These are phyloP conservation scores for Polydrusus tereticollis DNA, from an alignment of 2,888 invertebrate species.

Conservation along the genomic window DNA sequence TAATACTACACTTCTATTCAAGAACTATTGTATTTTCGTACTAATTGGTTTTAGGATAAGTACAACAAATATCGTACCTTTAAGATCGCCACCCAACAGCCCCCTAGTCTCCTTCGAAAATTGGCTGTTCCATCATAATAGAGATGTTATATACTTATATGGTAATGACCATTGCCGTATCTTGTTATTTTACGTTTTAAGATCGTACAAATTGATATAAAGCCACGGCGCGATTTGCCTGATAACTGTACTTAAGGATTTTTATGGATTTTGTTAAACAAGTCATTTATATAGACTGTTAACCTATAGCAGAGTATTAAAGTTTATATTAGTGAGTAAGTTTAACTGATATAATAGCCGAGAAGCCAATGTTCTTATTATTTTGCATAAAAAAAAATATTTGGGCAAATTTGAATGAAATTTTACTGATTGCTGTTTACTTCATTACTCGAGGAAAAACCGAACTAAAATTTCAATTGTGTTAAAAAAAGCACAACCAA, in stretches of 20 bases:
- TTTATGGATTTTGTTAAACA: constrained; percentile 59
- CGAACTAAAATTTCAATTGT: too few species aligned
- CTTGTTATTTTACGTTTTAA: constrained; percentile 62
- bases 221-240: constrained; percentile 59
- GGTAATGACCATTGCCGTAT: constrained; percentile 41
- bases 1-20: too few species aligned
- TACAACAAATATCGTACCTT: background rate
- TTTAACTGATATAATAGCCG: too few species aligned
- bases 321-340: background rate
- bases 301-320: background rate
- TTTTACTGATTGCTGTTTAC: too few species aligned
- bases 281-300: constrained; percentile 6
- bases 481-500: too few species aligned
- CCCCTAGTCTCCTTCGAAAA: constrained; percentile 20
- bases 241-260: constrained; percentile 62
- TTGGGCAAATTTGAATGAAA: too few species aligned
- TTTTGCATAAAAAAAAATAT: too few species aligned
- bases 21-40: too few species aligned
- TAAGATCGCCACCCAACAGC: background rate
- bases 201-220: constrained; percentile 64
- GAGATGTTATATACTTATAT: constrained; percentile 38
- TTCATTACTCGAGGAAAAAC: too few species aligned
- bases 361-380: too few species aligned
- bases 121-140: constrained; percentile 34
- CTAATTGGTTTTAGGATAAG: too few species aligned